phyloP scores from a whole-genome alignment of 2,888 invertebrate genomes.

The Leptura quadrifasciata region DNA sequence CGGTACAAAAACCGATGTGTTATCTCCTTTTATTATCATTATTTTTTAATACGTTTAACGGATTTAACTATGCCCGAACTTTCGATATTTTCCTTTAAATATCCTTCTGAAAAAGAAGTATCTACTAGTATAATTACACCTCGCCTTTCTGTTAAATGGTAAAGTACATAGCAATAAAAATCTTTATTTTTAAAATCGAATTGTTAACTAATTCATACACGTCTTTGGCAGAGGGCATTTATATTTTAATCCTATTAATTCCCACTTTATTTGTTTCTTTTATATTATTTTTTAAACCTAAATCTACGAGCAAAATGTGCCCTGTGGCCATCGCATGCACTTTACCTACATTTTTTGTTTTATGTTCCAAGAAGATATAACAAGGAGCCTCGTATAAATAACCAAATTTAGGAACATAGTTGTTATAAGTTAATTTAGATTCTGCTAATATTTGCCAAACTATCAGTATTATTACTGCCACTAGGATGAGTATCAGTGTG shows the following conservation, averaged over 20 bases:
- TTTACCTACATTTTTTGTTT: background rate
- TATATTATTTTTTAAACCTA: background rate
- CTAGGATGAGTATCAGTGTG: too few relatives aligned
- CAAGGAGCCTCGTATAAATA: background rate
- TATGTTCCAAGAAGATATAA: background rate
- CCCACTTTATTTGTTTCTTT: background rate
- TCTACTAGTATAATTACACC: background rate
- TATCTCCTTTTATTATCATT: background rate
- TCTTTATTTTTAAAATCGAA: background rate
- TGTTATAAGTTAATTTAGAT: background rate
- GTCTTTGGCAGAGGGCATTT: background rate
- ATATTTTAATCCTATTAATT: background rate
- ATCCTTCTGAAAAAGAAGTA: background rate
- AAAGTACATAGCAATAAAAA: background rate
- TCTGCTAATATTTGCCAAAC: background rate
- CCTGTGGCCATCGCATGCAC: background rate
- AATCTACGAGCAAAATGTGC: background rate
- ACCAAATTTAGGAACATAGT: too few relatives aligned
- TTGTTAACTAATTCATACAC: background rate
- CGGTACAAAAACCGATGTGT: background rate
- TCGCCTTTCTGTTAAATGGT: background rate
- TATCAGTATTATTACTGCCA: background rate
- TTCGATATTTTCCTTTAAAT: too few relatives aligned
- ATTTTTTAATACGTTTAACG: background rate
- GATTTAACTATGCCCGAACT: background rate